Evolutionary conservation across 2,888 invertebrate genomes (phyloP).

Genomic region (Eristalis tenax): DNA sequence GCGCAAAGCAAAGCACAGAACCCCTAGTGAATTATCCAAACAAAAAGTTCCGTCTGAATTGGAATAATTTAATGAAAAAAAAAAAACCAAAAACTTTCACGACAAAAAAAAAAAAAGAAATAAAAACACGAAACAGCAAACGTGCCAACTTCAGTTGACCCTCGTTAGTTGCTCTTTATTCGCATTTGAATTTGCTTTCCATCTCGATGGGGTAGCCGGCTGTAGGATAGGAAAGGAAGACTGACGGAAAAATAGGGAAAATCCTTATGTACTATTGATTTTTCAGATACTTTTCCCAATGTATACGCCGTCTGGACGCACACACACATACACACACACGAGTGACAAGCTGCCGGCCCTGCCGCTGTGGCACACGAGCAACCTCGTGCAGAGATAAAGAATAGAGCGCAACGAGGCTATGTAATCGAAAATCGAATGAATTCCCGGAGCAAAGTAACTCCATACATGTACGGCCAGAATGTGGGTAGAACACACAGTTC

Average conservation of each 20-base stretch:
- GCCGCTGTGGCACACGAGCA: slow-evolving; percentile 47
- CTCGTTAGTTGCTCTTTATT: slow-evolving; percentile 52
- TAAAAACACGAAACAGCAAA: background rate
- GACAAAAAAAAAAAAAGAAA: background rate
- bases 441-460: slow-evolving; percentile 56
- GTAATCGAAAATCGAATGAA: slow-evolving; percentile 61
- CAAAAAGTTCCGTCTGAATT: slow-evolving; percentile 18
- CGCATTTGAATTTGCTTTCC: slow-evolving; percentile 8
- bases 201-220: background rate
- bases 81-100: background rate
- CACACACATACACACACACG: background rate
- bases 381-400: slow-evolving; percentile 47
- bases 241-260: slow-evolving; percentile 13
- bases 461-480: slow-evolving; percentile 23
- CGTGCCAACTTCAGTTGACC: slow-evolving; percentile 59
- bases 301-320: slow-evolving; percentile 47
- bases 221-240: slow-evolving; percentile 10
- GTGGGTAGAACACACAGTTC: background rate
- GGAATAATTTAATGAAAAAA: slow-evolving; percentile 24
- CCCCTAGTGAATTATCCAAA: slow-evolving; percentile 13
- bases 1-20: slow-evolving; percentile 5
- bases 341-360: slow-evolving; percentile 5
- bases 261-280: slow-evolving; percentile 57
- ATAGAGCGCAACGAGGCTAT: slow-evolving; percentile 33
- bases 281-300: slow-evolving; percentile 43